Base-by-base conservation (phyloP, 2,888 invertebrate genomes). In the Rhagonycha lutea region DNA sequence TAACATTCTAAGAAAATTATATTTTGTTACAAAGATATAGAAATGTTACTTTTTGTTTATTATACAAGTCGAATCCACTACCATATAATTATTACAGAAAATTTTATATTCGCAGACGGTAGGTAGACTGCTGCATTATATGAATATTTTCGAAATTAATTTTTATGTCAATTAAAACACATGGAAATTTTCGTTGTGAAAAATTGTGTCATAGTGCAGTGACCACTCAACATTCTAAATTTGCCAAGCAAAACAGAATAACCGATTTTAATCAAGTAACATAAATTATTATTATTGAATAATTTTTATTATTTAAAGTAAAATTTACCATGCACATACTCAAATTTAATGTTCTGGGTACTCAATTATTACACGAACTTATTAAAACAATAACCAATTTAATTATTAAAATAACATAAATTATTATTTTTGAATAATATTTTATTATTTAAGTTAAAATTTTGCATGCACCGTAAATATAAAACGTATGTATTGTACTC, bases 1-100 rank as follows among this genome's bases (percentile, higher is more conserved):
- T 47, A 79, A 80, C 26, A 79, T 82, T 81, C 80, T 72, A 73
- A 75, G 78, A 78, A 79, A 76, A 76, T 74, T 72, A 69, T 68
- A 68, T 72, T 72, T 72, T 32, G 70, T 61, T 69, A 26, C 29
- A 67, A 32, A 68, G 61, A 65, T 24, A n/a, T 47, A 47, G 47
- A 47, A 47, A 47, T 47, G 47, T n/a, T 47, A 47, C n/a, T 4
- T 47, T 47, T 47, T 47, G n/a, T 47, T 47, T 47, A 47, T 47
- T 47, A n/a, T 47, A n/a, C 12, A 47, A 32, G 32, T 12, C 1
- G n/a, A 12, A 12, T 5, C 12, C 32, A 47, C 47, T 47, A n/a
- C 47, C 47, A 47, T 47, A 47, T 47, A 47, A 47, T 47, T 32
- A 32, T 5, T 32, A n/a, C 32, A 32, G 12, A 32, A 4, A 32